Base-by-base conservation (phyloP, 1,140 invertebrate genomes). In the Himalopsyche phryganea region DNA sequence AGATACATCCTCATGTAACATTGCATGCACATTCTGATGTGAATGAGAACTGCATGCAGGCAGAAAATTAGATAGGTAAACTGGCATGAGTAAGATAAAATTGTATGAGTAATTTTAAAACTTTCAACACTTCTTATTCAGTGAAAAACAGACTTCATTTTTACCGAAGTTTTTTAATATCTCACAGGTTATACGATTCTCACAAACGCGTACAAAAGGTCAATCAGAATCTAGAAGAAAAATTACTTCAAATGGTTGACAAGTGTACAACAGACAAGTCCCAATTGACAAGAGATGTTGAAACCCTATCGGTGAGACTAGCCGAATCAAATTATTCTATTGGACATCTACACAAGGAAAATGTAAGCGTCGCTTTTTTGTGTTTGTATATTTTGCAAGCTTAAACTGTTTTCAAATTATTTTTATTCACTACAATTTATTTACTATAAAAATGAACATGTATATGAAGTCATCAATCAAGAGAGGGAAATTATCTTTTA, bases 221-320 rank as follows among this genome's bases (percentile, higher is more conserved):
- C 19, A 98, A 98, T 76, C 93, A 97, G 79, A 90, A 88, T 66
- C 80, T 98, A 61, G 94, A 98, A 77, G 94, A 98, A 71, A 97
- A 97, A 72, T 76, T 98, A 45, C 78, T 98, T 44, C 91, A 89
- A 76, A 85, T 97, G 69, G 94, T 96, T 13, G 92, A 96, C 75
- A 87, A 91, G 69, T 94, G 90, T 81, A 92, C 96, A 74, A 88
- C 87, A 57, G 94, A 98, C 70, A 94, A 96, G 74, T 86, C 83
- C 67, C 83, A 85, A 63, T 80, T 97, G 58, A 92, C 91, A 6
- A 87, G 87, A 74, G 92, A 97, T 75, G 85, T 96, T 67, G 87
- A 90, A 20, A 88, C 87, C 40, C 75, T 96, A 51, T 96, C 91
- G 36, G 87, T 91, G 40, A 84, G 90, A 74, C 74, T 98, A 58